Conservation (phyloP, 2,113 vertebrate species). For the Sinocyclocheilus anshuiensis region DNA sequence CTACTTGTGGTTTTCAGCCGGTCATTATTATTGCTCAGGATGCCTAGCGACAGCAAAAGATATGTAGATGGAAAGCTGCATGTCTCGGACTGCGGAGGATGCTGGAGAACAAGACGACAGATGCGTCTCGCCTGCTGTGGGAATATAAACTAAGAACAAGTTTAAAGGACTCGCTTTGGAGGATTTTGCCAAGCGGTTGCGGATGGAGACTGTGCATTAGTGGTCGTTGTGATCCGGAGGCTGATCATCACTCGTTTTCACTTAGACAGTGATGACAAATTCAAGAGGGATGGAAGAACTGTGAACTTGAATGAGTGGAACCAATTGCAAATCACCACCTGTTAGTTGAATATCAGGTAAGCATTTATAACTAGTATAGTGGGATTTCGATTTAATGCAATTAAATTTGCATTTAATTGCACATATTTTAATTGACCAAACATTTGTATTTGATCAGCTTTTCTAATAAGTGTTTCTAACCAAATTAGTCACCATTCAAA, state of each 20-base stretch:
- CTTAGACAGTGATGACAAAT: slow-evolving; percentile 64
- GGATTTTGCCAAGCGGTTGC: slow-evolving; percentile 59
- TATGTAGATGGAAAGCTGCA: slow-evolving; percentile 61
- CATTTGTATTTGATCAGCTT: neutral
- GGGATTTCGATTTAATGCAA: neutral
- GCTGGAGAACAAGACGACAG: slow-evolving; percentile 65
- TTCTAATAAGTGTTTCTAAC: neutral
- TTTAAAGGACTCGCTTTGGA: slow-evolving; percentile 54
- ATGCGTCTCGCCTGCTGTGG: slow-evolving; percentile 59
- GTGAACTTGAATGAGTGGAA: slow-evolving; percentile 54
- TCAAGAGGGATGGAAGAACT: slow-evolving; percentile 55
- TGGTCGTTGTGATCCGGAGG: slow-evolving; percentile 40
- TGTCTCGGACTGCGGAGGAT: slow-evolving; percentile 61
- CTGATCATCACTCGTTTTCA: slow-evolving; percentile 25
- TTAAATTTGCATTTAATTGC: no score
- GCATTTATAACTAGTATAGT: slow-evolving; percentile 19
- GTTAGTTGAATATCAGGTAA: slow-evolving; percentile 77
- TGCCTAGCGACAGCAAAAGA: slow-evolving; percentile 55
- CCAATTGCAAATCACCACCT: slow-evolving; percentile 71
- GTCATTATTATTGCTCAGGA: slow-evolving; percentile 67
- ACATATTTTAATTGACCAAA: neutral
- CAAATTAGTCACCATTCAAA: neutral
- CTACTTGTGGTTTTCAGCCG: slow-evolving; percentile 60
- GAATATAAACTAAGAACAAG: slow-evolving; percentile 63
- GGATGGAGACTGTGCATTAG: slow-evolving; percentile 55